Base-by-base conservation (phyloP, 2,888 invertebrate species). In the Diogma glabrata region DNA sequence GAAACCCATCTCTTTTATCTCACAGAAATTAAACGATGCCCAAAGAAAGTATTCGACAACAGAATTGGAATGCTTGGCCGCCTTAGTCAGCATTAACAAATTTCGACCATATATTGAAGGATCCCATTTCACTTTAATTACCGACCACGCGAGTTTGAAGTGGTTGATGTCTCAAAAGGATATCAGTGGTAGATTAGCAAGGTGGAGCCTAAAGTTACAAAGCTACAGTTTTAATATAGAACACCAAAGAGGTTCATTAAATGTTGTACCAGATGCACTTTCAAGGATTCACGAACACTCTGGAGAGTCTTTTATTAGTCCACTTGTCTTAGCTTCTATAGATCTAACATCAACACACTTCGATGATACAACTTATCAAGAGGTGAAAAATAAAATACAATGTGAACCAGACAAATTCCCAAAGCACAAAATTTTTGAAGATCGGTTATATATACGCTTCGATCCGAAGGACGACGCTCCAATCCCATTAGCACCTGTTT, bases 141-240 rank as follows among this genome's bases (percentile, higher is more conserved):
- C 36, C n/a, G 36, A 36, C n/a, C 36, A 36, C 16, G 36, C 8
- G 7, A 36, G 36, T 12, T 16, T 36, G 7, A 36, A 36, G 19
- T 38, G 14, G 16, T 19, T 38, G 7, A 38, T 14, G 38, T 16
- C 16, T 4, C 16, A 38, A 16, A 16, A 16, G 16, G 38, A 38
- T 12, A 4, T 38, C 16, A 14, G 4, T 38, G 16, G 38, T 8
- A 8, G 38, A 38, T 38, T 6, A 19, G 19, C 40, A 6, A 17
- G 19, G n/a, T 40, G 40, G 40, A 40, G 40, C 14, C 14, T 40
- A 40, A 40, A 40, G 14, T n/a, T 40, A 2, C 40, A 40, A 40
- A n/a, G 40, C 1, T 40, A 20, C n/a, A 19, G 20, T 5, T 40
- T 40, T 40, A 3, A 6, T 19, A 40, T 40, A 4, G 40, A 40